Evolutionary conservation across 2,888 invertebrate genomes (phyloP).

Genomic region (Drosophila neutralis): DNA sequence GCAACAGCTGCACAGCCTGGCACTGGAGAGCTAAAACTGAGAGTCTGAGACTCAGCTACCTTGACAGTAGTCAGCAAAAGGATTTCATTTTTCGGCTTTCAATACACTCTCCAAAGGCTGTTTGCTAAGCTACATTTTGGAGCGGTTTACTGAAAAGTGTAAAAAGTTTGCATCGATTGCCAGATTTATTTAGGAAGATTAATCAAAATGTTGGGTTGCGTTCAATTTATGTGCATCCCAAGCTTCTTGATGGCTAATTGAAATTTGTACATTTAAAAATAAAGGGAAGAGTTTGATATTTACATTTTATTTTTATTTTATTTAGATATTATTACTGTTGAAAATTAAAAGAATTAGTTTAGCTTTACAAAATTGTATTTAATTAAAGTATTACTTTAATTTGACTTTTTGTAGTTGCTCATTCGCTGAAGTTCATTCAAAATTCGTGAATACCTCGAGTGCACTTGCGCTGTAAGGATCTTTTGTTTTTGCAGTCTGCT

Average conservation of each 20-base stretch:
- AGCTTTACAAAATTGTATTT: background rate
- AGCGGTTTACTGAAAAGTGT: background rate
- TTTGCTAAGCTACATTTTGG: background rate
- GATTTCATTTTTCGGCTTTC: conserved; percentile 62
- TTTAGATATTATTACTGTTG: background rate
- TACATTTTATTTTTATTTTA: background rate
- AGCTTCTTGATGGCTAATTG: background rate
- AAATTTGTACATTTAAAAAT: background rate
- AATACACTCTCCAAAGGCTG: conserved; percentile 38
- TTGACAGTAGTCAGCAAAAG: conserved; percentile 77
- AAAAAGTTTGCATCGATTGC: background rate
- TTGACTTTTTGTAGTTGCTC: background rate
- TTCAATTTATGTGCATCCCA: too few relatives aligned
- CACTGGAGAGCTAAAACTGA: conserved; percentile 45
- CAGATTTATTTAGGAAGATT: background rate
- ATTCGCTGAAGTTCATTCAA: conserved; percentile 32
- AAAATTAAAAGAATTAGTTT: background rate
- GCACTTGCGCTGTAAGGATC: conserved; percentile 19
- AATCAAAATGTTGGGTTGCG: background rate
- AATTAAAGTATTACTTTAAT: background rate
- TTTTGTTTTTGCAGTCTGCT: conserved; percentile 72
- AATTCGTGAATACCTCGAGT: conserved; percentile 11
- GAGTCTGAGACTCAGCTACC: conserved; percentile 50
- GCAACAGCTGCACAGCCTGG: conserved; percentile 74
- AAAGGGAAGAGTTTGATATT: background rate